Evolutionary conservation across 2,888 invertebrate genomes (phyloP), one percentile per base, ranked within the genome.

Genomic region (Zaprionus obscuricornis): DNA sequence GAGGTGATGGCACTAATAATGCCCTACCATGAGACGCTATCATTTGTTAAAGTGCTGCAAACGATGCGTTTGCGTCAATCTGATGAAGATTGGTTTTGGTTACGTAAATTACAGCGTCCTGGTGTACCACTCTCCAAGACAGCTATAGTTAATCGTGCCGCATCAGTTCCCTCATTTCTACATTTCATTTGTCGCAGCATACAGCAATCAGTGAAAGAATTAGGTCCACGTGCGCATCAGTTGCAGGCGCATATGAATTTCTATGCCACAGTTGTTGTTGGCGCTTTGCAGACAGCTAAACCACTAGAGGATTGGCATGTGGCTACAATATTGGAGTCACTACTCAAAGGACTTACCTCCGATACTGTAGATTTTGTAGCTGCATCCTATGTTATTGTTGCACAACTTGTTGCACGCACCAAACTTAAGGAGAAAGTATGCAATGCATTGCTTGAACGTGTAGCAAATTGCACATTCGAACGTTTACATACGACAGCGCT

Each of bases 1-100:
- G 94, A 94, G 0, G 91, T 98, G 29, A 91, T 99, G 79, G 92
- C 94, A 60, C 91, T 96, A 5, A 95, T 96, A 50, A 90, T 99
- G 49, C 98, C 99, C 0, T 98, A 97, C 88, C 97, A 98, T 89
- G 96, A 97, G 84, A 96, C 97, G 0, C 95, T 95, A 70, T 94
- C 96, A 64, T 99, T 98, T 91, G 94, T 96, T 0, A 91, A 93
- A 77, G 93, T 96, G 40, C 88, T 98, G 1, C 96, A 97, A 88
- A 91, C 97, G 0, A 87, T 96, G 75, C 92, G 94, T 46, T 88
- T 98, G 7, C 92, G 92, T 13, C 90, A 92, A 4, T 27, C 63
- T 3, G 79, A 77, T 7, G 77, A 88, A 0, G 90, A 92, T 55
- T 97, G 96, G 96, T 91, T 92, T 66, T 97, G 96, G 95, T 89